Percentiles rank a stretch among this genome's conserved stretches.
These are phyloP conservation scores for Pempheris klunzingeri DNA, from an alignment of 2,797 vertebrate genomes.

Conservation along the genomic window DNA sequence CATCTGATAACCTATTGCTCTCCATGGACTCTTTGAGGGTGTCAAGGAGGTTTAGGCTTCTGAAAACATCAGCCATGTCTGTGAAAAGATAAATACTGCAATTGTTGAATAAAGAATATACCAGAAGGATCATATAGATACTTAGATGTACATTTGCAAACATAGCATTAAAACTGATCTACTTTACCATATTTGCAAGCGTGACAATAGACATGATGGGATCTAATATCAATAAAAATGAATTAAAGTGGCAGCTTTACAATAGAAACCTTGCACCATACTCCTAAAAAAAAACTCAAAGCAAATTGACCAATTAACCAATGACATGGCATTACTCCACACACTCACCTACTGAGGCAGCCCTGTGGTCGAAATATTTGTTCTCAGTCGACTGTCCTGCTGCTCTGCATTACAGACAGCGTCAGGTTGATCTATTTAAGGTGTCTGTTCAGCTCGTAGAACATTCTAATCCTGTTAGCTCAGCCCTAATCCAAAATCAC, in stretches of 20 bases:
- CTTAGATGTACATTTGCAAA: background rate
- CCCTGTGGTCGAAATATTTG: constrained; percentile 13
- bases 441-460: constrained; percentile 62
- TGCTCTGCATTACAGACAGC: constrained; percentile 14
- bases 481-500: constrained; percentile 71
- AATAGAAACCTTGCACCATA: background rate
- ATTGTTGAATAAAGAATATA: background rate
- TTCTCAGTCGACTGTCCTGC: constrained; percentile 8
- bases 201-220: background rate
- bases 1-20: constrained; percentile 80
- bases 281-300: background rate
- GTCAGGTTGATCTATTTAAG: constrained; percentile 69
- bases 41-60: constrained; percentile 80
- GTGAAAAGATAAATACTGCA: background rate
- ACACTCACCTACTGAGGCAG: constrained; percentile 47
- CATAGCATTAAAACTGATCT: background rate
- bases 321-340: background rate
- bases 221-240: background rate
- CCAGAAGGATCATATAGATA: background rate
- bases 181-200: background rate
- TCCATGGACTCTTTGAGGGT: constrained; percentile 83
- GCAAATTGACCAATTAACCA: no score
- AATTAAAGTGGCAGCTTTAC: background rate
- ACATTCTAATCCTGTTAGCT: constrained; percentile 80
- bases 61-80: constrained; percentile 82